Base-by-base conservation (phyloP, 2,888 invertebrate species). In the Isoperla grammatica region DNA sequence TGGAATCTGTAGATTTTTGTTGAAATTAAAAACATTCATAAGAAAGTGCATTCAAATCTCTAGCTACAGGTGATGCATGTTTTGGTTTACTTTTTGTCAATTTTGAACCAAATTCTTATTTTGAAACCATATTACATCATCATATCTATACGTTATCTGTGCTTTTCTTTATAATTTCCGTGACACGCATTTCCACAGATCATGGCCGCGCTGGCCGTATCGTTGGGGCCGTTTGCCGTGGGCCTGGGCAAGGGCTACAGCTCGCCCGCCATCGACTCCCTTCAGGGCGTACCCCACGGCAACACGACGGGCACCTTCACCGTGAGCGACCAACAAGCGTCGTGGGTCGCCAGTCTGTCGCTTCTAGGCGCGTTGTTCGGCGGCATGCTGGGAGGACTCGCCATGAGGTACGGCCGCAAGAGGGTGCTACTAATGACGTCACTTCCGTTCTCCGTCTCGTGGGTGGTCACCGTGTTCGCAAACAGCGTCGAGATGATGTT, bases 201-300 rank as follows among this genome's bases (percentile, higher is more conserved):
- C 64, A 74, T 88, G 69, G 89, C 90, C 55, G 87, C 89, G 1
- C 75, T 90, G 53, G 89, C 88, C 0, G 85, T 90, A 50, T 88
- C 88, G 4, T 79, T 90, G 69, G 90, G 90, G 9, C 87, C 89
- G 13, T 83, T 90, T 67, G 86, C 88, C 2, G 87, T 88, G 0
- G 90, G 89, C 0, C 79, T 90, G 55, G 87, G 88, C 64, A 89
- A 89, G 73, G 89, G 89, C 8, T 90, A 90, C 79, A 88, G 87
- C 73, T 88, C 88, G 1, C 89, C 90, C 1, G 89, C 89, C 2
- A 81, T 90, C 64, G 88, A 87, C 15, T 89, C 88, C 0, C 81
- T 90, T 70, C 56, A 63, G 50, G 40, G 60, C 9, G 29, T 61
- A 19, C 60, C 60, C 11, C 48, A 54, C 22, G 49, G 39, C 20